Evolutionary conservation across 2,113 vertebrate genomes (phyloP).

Genomic region (Tychaedon coryphoeus): DNA sequence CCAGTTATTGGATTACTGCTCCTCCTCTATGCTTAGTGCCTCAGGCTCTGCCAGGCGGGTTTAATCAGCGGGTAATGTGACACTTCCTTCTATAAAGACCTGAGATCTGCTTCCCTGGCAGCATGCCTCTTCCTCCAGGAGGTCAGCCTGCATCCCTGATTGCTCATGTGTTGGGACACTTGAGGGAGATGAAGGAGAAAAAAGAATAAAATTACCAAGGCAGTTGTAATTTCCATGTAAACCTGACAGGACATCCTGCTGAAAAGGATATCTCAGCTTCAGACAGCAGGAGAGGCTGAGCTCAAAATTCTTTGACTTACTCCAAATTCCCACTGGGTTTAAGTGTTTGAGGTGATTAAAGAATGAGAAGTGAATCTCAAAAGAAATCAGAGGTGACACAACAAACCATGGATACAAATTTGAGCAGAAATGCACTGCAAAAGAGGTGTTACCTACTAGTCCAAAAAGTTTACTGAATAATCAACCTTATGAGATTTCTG

Average conservation of each 20-base stretch:
- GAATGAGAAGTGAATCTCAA: not conserved
- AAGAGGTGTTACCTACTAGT: not conserved
- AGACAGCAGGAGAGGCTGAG: not conserved
- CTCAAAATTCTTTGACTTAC: not conserved
- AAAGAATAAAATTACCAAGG: not conserved
- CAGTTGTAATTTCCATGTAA: not conserved
- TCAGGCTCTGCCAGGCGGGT: not conserved
- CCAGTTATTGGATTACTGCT: slow-evolving; percentile 11
- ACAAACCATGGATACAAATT: not conserved
- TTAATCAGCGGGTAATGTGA: slow-evolving; percentile 41
- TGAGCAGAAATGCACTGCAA: not conserved
- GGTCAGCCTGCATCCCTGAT: not conserved
- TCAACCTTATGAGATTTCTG: not conserved
- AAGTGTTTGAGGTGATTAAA: not conserved
- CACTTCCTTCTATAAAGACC: slow-evolving; percentile 10
- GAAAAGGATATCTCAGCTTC: not conserved
- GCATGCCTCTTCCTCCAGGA: not conserved
- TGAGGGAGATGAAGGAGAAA: not conserved
- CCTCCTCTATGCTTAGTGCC: not conserved
- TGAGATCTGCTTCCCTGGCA: not conserved
- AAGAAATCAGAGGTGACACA: not conserved
- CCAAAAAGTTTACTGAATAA: not conserved
- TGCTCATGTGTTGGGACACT: not conserved
- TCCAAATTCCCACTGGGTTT: not conserved
- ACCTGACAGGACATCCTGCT: not conserved